Evolutionary conservation across 37 sponge, comb jelly and placozoan species (phyloP), one percentile per base, ranked within the genome.

Genomic region (Trichoplax adhaerens): DNA sequence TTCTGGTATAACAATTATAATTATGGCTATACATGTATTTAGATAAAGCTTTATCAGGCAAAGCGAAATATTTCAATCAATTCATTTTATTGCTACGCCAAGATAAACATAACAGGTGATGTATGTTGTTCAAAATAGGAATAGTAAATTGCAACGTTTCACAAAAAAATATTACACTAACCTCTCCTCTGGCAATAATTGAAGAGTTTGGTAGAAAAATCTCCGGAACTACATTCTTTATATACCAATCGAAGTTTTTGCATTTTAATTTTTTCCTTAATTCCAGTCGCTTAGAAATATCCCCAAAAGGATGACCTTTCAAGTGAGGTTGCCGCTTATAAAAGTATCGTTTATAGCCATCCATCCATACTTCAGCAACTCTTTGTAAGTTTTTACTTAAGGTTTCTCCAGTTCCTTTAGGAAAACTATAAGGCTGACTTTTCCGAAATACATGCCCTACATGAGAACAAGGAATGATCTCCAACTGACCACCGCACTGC

Each of bases 361-460:
- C 91, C 85, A 89, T 29, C 29, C 29, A 29, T 29, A 29, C 29
- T 75, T 96, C 98, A 2, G 83, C 92, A 55, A 91, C 64, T 52
- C 98, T 73, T 83, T 82, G 79, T 68, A 83, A 87, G 80, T 96
- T 96, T 65, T 71, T 77, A 57, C 81, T 81, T 57, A 96, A 77
- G 6, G 83, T 86, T 5, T 83, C 57, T 61, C 85, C 93, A 29
- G 29, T 29, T 29, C 29, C 29, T 29, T 29, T 29, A 29, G 29
- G 29, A 79, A 79, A 79, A 48, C 83, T 29, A 84, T 90, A 90
- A 0, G 91, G 91, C 55, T 86, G 87, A n/a, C 87, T 72, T 66
- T 86, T 83, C 1, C 98, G 74, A 79, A 96, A 96, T 4, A 96
- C 85, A 80, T 96, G 98, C 0, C 98, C 98, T 7, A 96, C 98